These are phyloP conservation scores for Drosophila triauraria DNA, from an alignment of 1,140 invertebrate genomes.

Conservation along the genomic window DNA sequence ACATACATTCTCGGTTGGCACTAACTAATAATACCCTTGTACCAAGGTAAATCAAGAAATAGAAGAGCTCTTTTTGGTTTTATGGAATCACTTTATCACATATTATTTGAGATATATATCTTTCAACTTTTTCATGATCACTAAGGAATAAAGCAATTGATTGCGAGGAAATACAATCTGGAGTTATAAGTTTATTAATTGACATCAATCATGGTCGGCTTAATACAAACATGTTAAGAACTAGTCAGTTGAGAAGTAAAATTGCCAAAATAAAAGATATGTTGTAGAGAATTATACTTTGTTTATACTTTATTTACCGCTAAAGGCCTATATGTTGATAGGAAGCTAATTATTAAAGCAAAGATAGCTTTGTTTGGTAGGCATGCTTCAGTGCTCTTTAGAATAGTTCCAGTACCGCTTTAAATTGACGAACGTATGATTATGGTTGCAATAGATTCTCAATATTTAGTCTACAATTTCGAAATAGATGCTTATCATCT, in stretches of 20 bases:
- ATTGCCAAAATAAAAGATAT: no score
- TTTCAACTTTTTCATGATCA: constrained; percentile 3
- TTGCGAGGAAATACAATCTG: no score
- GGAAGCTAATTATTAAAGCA: background rate
- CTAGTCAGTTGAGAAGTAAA: no score
- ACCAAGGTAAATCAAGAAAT: background rate
- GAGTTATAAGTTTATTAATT: no score
- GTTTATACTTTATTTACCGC: background rate
- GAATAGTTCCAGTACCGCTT: background rate
- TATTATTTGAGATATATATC: constrained; percentile 13
- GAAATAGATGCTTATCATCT: constrained; percentile 10
- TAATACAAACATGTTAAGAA: no score
- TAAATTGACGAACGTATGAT: background rate
- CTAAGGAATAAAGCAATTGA: background rate
- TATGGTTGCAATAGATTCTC: background rate
- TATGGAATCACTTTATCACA: constrained; percentile 11
- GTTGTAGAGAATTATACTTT: no score
- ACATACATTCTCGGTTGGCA: no score
- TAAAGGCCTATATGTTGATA: background rate
- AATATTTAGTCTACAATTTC: constrained; percentile 10
- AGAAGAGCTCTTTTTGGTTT: background rate
- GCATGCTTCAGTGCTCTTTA: background rate
- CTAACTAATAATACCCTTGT: no score
- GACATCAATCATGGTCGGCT: no score
- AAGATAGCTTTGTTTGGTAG: background rate